phyloP scores from a whole-genome alignment of 23 tunicate genomes.

The Styela plicata region DNA sequence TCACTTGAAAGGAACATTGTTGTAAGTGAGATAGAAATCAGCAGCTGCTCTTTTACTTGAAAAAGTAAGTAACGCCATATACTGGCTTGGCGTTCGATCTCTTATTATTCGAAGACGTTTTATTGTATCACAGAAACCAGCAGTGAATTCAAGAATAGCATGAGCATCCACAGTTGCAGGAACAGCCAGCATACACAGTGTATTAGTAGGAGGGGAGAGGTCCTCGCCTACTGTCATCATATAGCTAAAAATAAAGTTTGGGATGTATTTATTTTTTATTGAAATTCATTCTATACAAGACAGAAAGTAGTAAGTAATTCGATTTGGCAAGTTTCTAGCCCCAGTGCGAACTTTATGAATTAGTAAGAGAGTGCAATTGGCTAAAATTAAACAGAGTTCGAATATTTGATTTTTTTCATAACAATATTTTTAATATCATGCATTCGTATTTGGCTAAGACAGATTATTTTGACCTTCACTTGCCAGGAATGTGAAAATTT shows the following conservation, averaged over 20 bases:
- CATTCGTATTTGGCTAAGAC: too few relatives aligned
- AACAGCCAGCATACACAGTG: constrained; percentile 77
- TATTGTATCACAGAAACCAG: constrained; percentile 58
- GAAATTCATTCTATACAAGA: too few relatives aligned
- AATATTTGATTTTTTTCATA: too few relatives aligned
- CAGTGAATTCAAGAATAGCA: constrained; percentile 56
- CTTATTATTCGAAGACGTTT: constrained; percentile 63
- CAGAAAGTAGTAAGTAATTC: too few relatives aligned
- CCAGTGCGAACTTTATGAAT: too few relatives aligned
- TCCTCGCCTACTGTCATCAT: constrained; percentile 36
- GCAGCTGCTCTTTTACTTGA: constrained; percentile 41
- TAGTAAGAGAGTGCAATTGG: too few relatives aligned
- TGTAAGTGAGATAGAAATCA: constrained; percentile 53
- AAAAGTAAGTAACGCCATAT: constrained; percentile 88
- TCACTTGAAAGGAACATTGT: constrained; percentile 75
- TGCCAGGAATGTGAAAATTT: too few relatives aligned
- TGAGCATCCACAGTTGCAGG: constrained; percentile 91
- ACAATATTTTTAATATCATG: too few relatives aligned
- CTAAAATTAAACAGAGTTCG: too few relatives aligned
- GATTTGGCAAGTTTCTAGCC: too few relatives aligned
- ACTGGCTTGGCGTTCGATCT: constrained; percentile 89
- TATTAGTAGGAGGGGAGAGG: constrained; percentile 47
- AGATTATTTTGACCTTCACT: too few relatives aligned
- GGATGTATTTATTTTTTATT: too few relatives aligned
- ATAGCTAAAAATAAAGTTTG: constrained; percentile 37